Conservation (phyloP, 2,888 invertebrate species). For the Acronicta psi region DNA sequence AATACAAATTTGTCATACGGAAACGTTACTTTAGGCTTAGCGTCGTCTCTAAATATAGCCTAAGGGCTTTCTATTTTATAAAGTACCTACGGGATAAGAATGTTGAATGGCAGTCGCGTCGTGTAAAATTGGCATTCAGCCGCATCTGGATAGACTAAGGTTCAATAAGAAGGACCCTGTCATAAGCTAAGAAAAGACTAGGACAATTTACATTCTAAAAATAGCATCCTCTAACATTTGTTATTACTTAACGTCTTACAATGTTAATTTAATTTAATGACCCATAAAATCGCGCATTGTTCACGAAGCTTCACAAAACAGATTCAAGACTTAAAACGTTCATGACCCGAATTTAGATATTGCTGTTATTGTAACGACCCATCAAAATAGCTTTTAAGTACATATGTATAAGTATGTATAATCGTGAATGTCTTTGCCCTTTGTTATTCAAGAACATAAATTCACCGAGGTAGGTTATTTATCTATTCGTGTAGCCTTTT, state of each 20-base stretch:
- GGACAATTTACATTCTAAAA: constrained; percentile 13
- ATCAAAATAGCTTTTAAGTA: constrained; percentile 12
- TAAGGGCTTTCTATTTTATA: too few relatives aligned
- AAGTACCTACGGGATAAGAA: too few relatives aligned
- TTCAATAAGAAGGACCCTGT: too few relatives aligned
- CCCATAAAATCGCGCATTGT: constrained; percentile 72
- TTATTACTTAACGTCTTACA: constrained; percentile 65
- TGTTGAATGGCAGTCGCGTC: too few relatives aligned
- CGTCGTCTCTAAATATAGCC: too few relatives aligned
- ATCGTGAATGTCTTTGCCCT: constrained; percentile 22
- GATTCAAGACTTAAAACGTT: constrained; percentile 73
- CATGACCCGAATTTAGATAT: constrained; percentile 71
- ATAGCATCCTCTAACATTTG: constrained; percentile 29
- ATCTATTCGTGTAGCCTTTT: constrained; percentile 6
- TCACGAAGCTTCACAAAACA: constrained; percentile 62
- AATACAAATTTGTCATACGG: too few relatives aligned
- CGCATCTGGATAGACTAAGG: too few relatives aligned
- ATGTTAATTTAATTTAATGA: constrained; percentile 79
- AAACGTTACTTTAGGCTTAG: too few relatives aligned
- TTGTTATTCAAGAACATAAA: constrained; percentile 28
- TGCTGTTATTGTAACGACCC: constrained; percentile 39
- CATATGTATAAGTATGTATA: constrained; percentile 5
- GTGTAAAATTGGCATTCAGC: too few relatives aligned
- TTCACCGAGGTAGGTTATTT: constrained; percentile 13
- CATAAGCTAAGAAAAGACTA: too few relatives aligned